Evolutionary conservation across 2,797 vertebrate genomes (phyloP).

Genomic region (Artibeus lituratus): DNA sequence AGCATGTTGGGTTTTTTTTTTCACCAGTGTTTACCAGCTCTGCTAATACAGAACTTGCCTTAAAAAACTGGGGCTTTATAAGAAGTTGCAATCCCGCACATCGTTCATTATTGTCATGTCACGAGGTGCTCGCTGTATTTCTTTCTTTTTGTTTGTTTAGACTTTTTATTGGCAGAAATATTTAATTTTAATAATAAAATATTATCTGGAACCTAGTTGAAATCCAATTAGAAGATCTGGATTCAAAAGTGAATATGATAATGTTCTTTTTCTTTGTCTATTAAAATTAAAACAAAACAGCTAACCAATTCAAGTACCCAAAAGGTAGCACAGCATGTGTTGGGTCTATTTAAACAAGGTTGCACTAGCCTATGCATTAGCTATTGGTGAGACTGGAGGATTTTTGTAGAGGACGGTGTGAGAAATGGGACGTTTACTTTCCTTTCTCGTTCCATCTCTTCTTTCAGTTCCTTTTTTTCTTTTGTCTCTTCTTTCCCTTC

Average conservation of each 20-base stretch:
- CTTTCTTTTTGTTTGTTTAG: not conserved
- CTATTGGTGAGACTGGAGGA: not conserved
- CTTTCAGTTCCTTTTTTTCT: not conserved
- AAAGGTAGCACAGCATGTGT: not conserved
- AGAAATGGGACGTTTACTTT: not conserved
- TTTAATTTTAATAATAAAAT: not conserved
- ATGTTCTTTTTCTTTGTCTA: not conserved
- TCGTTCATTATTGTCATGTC: not conserved
- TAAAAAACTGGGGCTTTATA: not conserved
- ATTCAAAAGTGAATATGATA: not conserved
- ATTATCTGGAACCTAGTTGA: not conserved
- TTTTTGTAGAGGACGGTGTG: not conserved
- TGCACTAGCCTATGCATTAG: not conserved
- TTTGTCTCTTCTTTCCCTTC: not conserved
- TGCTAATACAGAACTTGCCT: not conserved
- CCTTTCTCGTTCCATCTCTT: not conserved
- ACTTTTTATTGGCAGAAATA: not conserved
- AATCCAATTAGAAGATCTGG: not conserved
- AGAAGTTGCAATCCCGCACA: not conserved
- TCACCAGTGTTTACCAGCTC: not conserved
- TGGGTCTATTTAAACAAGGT: not conserved
- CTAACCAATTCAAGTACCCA: not conserved
- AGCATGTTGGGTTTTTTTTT: not conserved
- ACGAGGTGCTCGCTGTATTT: not conserved
- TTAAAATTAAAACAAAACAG: not conserved